Base-by-base conservation (phyloP, 1,140 invertebrate species). In the Cydia splendana region DNA sequence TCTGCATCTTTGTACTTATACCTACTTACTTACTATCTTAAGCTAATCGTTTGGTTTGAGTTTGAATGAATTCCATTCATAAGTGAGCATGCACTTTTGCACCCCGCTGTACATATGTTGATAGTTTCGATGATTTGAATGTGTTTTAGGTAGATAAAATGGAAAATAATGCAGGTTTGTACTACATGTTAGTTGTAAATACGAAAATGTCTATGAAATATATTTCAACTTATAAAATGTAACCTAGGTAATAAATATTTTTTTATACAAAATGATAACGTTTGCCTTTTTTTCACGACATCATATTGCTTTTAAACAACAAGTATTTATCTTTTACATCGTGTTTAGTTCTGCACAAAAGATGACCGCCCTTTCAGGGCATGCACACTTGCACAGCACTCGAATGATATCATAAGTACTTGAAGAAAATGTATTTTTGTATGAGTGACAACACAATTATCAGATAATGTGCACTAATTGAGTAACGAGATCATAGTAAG, bases 401-500 rank as follows among this genome's bases (percentile, higher is more conserved):
- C 20, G 9, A 24, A 62, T 24, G 18, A 62, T 62, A 62, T 10
- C 20, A 20, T 24, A 62, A n/a, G 2, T 62, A 62, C 57, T 62
- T 12, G 20, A 62, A 62, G 57, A 24, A 62, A 62, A 62, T 62
- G 20, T 62, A 62, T 62, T 62, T 62, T 62, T 62, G 57, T 62
- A 62, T 62, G 57, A 62, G 57, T 62, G n/a, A 62, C 18, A 62
- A n/a, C 10, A 24, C 57, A 62, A 24, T 62, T 62, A 62, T 62
- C 57, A 20, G 57, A 62, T 62, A 62, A 57, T 24, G 20, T 24
- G 20, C 10, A 62, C 57, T 62, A 62, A 62, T 62, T 62, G 20
- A 62, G 57, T 62, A 24, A 57, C 53, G 2, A 51, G 48, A 53
- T 53, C 51, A 5, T 53, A 53, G 51, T n/a, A 45, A 10, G 51